Conservation (phyloP, 1,140 invertebrate genomes). For the Drosophila virilis region DNA sequence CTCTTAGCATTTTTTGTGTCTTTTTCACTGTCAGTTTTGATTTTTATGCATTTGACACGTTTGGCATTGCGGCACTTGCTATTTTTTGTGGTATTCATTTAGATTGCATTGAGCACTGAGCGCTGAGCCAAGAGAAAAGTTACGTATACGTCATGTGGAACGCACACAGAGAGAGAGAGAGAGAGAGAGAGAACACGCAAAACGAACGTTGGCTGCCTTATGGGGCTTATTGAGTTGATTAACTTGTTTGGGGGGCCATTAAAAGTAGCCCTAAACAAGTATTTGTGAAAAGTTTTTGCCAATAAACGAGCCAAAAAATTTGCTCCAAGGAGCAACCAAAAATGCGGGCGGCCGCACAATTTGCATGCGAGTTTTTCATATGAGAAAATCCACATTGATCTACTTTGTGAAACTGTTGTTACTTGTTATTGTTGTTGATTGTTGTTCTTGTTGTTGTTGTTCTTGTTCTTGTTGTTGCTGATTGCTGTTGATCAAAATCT, state of each 20-base stretch:
- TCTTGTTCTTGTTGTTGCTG: slow-evolving; percentile 3
- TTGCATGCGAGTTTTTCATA: slow-evolving; percentile 36
- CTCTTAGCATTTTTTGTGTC: not conserved
- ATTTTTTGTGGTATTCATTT: slow-evolving; percentile 26
- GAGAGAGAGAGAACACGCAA: not conserved
- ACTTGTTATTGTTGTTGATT: slow-evolving; percentile 3
- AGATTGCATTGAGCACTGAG: slow-evolving; percentile 15
- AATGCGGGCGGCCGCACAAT: slow-evolving; percentile 42
- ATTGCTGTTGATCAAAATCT: slow-evolving; percentile 38
- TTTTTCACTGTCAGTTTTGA: slow-evolving; percentile 49
- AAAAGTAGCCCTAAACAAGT: slow-evolving; percentile 19
- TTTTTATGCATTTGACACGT: slow-evolving; percentile 76
- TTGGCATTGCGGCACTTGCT: slow-evolving; percentile 31
- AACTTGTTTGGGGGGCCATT: slow-evolving; percentile 31
- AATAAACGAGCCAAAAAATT: slow-evolving; percentile 13
- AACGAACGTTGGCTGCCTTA: slow-evolving; percentile 5
- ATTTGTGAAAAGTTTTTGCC: slow-evolving; percentile 22
- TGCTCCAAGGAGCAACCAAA: slow-evolving; percentile 30
- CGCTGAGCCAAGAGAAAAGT: slow-evolving; percentile 16
- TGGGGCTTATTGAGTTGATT: slow-evolving; percentile 47
- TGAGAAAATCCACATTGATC: slow-evolving; percentile 44
- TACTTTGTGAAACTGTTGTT: slow-evolving; percentile 44
- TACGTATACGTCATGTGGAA: slow-evolving; percentile 36
- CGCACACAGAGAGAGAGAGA: not conserved
- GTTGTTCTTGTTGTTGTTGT: slow-evolving; percentile 8